These are phyloP conservation scores for Drosophila pseudoobscura DNA, from an alignment of 1,140 invertebrate species.

Conservation along the genomic window DNA sequence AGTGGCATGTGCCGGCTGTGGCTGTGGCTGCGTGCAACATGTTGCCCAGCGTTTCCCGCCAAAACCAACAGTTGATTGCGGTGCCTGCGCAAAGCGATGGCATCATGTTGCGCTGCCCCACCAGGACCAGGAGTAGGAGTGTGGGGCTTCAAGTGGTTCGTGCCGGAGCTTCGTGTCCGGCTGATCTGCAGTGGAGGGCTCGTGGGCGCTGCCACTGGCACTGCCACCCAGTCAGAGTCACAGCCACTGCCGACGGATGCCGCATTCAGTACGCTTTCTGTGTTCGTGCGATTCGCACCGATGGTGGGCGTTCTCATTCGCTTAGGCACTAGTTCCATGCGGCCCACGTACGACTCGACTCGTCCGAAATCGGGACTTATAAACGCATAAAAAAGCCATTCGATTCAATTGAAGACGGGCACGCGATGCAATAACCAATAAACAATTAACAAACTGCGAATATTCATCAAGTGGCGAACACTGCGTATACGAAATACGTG, in stretches of 20 bases:
- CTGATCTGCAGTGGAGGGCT: constrained; percentile 61
- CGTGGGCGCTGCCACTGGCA: constrained; percentile 7
- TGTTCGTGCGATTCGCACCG: constrained; percentile 58
- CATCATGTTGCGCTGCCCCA: constrained; percentile 33
- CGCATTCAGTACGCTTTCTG: constrained; percentile 64
- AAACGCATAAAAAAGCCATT: constrained; percentile 33
- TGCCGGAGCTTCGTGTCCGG: constrained; percentile 38
- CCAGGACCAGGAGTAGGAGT: constrained; percentile 14
- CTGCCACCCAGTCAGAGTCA: constrained; percentile 36
- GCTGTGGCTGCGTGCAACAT: constrained; percentile 31
- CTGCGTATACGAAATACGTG: constrained; percentile 35
- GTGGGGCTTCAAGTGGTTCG: constrained; percentile 33
- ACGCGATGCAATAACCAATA: constrained; percentile 46
- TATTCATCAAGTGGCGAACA: constrained; percentile 30
- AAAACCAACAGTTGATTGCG: constrained; percentile 45
- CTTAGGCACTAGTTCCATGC: background rate
- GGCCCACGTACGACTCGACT: background rate
- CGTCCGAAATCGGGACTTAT: constrained; percentile 4
- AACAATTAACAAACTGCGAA: constrained; percentile 53
- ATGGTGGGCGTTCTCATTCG: constrained; percentile 31
- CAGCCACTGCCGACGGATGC: constrained; percentile 11
- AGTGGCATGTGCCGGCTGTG: too few species aligned
- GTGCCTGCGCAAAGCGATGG: constrained; percentile 55
- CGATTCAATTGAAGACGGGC: constrained; percentile 25
- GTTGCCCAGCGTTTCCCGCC: constrained; percentile 62